Evolutionary conservation across 1,140 invertebrate genomes (phyloP), one percentile per base, ranked within the genome.

Genomic region (Proctacanthus coquilletti): DNA sequence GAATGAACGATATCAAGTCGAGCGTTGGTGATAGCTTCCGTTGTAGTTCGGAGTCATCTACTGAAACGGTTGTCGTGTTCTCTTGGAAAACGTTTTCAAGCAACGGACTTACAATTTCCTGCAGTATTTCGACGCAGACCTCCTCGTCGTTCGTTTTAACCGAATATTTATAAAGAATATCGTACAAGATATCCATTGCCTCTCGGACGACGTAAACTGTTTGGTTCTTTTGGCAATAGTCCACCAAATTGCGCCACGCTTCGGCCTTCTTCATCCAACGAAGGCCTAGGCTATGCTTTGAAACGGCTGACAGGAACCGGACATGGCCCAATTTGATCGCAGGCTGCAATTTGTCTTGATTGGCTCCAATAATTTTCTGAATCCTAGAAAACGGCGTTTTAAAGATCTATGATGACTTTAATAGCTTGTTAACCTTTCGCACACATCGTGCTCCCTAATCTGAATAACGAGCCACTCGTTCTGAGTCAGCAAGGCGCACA

Each of bases 161-260:
- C 27, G 56, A 56, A 38, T 65, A 68, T 25, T 62, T 54, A 41
- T 63, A 55, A 4, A 75, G 42, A 39, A 75, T 53, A 14, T 59
- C 48, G 27, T 62, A 68, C 1, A 77, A 48, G 43, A 75, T 66
- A 19, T 62, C 59, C 21, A 69, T 63, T 5, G 69, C 68, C 42
- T 72, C 69, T 14, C 66, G 60, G 0, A 67, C 67, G n/a, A 77
- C 66, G 42, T 76, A 77, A 42, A 76, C 48, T 5, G 74, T 77
- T 23, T 74, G 67, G 56, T 70, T 69, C 33, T 60, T 51, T 37
- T 72, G 66, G 36, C 64, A 68, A 38, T 66, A 68, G 30, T 64
- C 61, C 3, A 76, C 51, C 4, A 73, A 55, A 34, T 68, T 48
- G 18, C 48, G 53, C 73, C 74, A 78, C 4, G 51, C 42, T 46